Base-by-base conservation (phyloP, 2,888 invertebrate genomes). In the Mesodorylaimus sp. region DNA sequence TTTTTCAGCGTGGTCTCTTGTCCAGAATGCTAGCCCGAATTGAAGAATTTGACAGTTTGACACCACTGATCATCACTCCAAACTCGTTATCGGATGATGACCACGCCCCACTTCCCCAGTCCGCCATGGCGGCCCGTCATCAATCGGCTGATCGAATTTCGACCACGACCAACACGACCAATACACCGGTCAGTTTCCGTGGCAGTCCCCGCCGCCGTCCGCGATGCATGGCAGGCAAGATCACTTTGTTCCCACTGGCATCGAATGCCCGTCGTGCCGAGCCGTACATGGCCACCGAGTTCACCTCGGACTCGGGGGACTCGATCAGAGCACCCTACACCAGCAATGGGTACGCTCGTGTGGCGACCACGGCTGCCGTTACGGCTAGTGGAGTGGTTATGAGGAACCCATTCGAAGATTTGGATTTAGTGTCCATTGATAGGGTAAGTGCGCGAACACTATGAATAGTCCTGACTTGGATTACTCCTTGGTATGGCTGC, bases 1-100 rank as follows among this genome's bases (percentile, higher is more conserved):
- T 13, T 42, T 42, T 42, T 7, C 42, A 7, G n/a, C 7, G 10
- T n/a, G n/a, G n/a, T n/a, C n/a, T n/a, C n/a, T n/a, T n/a, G n/a
- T n/a, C n/a, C n/a, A 45, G 57, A 21, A 61, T 60, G 60, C 53
- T 63, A 44, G 62, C 62, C 19, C 53, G 58, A n/a, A 47, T 62
- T 28, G 62, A 62, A 36, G 50, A 50, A 38, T 50, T 50, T 26
- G 50, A 50, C 24, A 37, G 38, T 23, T 32, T 50, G 23, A 50
- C 50, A 2, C 50, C 50, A 24, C 27, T 50, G 36, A 32, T 50
- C 7, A 46, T 59, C 21, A 50, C 47, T 7, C 50, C 50, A 2
- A 23, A 47, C 28, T 42, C 47, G 19, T 16, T 47, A 7, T 36
- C 26, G n/a, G 50, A 50, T 3, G 43, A 48, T 3, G 44, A 19